Base-by-base conservation (phyloP, 92 coral and sea anemone species). In the Nematostella vectensis region DNA sequence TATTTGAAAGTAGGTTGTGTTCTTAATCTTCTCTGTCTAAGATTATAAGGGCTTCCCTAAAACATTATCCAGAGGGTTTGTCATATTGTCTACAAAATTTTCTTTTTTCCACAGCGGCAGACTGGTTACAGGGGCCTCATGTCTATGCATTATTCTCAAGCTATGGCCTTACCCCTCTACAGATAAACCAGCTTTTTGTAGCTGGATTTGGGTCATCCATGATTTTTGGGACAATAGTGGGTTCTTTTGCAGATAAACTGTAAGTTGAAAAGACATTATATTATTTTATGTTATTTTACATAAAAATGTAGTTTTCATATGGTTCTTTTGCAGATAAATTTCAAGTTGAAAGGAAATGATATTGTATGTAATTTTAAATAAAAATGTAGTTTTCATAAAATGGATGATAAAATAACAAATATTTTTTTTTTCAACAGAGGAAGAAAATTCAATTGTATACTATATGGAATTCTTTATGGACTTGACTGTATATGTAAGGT, bases 121-220 rank as follows among this genome's bases (percentile, higher is more conserved):
- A 88, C 54, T 88, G 96, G 96, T 59, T 88, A 11, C 96, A 88
- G 69, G 96, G 96, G 0, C 96, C 96, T 1, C 96, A 88, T 59
- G 96, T 88, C 16, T 88, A 88, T 56, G 94, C 85, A 26, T 67
- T 88, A 22, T 88, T 70, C 54, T 67, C 91, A 25, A 88, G 94
- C 31, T 88, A 88, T 73, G 94, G 94, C 54, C 27, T 88, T 69
- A 37, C 94, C 18, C 75, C 96, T 31, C 74, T 85, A 47, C 83
- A 88, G 63, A 88, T 88, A 16, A 85, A 72, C 29, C 86, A 88
- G 70, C 60, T 88, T 18, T 88, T 88, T 61, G 88, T 88, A 22
- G 94, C 75, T 16, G 96, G 96, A 0, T 88, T 88, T 83, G 96
- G 88, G 20, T 85, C 96, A 17, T 88, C 96, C 24, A 83, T 88